Conservation (phyloP, 2,113 vertebrate genomes). For the Lepus timidus region DNA sequence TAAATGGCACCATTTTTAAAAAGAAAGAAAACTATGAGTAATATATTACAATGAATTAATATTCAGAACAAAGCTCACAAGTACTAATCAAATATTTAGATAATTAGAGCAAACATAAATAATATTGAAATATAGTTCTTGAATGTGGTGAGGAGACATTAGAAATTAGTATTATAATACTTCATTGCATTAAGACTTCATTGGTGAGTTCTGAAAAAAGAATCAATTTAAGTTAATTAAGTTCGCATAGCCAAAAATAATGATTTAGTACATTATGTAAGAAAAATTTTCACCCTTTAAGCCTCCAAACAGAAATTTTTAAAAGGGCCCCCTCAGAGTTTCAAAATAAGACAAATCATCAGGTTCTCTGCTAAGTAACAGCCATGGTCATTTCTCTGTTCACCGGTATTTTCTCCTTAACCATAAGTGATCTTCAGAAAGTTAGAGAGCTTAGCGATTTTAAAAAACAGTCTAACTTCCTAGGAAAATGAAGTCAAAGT, state of each 20-base stretch:
- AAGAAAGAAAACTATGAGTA: not conserved
- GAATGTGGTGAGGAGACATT: constrained; percentile 18
- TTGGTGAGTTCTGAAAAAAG: constrained; percentile 22
- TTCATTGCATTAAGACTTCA: constrained; percentile 47
- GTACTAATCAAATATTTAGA: constrained; percentile 6
- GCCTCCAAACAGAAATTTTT: constrained; percentile 42
- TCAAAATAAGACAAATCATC: constrained; percentile 35
- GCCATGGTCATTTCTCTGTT: not conserved
- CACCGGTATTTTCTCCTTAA: not conserved
- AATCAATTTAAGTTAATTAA: constrained; percentile 49
- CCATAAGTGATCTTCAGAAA: constrained; percentile 24
- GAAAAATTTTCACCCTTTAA: constrained; percentile 17
- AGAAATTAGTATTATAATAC: constrained; percentile 33
- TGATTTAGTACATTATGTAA: constrained; percentile 33
- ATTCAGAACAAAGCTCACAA: not conserved
- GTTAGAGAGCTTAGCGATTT: constrained; percentile 28
- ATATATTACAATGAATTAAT: constrained; percentile 58
- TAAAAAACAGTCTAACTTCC: constrained; percentile 48
- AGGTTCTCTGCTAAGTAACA: constrained; percentile 25
- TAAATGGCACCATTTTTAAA: constrained; percentile 46
- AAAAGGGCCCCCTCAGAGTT: not conserved
- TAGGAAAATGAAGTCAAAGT: constrained; percentile 49
- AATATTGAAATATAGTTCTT: constrained; percentile 13
- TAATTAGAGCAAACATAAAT: constrained; percentile 43
- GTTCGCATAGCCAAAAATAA: constrained; percentile 16